phyloP scores from a whole-genome alignment of 2,113 vertebrate genomes.

The Pseudonaja textilis region DNA sequence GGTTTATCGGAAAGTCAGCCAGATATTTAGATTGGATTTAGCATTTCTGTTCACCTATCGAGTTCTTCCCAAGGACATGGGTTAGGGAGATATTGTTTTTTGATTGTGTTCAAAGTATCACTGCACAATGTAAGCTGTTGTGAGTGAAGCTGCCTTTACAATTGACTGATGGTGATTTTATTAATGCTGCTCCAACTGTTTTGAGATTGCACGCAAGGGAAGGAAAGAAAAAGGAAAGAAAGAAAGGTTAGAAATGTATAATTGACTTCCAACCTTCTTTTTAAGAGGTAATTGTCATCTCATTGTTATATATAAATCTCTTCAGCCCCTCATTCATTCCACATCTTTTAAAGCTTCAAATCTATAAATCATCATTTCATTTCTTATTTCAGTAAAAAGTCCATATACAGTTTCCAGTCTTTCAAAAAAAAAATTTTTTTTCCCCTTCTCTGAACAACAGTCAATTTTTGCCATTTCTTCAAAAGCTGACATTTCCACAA shows the following conservation, averaged over 20 bases:
- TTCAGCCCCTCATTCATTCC: neutral
- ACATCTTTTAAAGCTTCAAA: neutral
- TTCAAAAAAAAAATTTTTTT: neutral
- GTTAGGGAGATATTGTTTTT: neutral
- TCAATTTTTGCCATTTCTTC: neutral
- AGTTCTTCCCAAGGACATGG: neutral
- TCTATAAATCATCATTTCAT: neutral
- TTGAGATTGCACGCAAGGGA: neutral
- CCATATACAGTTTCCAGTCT: neutral
- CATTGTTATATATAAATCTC: neutral
- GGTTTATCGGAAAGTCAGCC: neutral
- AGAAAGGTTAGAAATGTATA: neutral
- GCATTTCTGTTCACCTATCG: neutral
- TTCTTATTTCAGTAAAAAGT: neutral
- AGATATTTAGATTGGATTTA: neutral
- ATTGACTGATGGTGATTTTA: neutral
- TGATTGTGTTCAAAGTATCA: neutral
- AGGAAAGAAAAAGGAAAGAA: neutral
- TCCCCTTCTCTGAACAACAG: neutral
- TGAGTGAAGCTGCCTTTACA: neutral
- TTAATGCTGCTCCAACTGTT: neutral
- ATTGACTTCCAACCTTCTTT: neutral
- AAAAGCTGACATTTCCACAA: neutral
- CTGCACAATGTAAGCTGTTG: neutral
- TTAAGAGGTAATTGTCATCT: neutral